Percentiles rank a stretch among this genome's conserved stretches.
Evolutionary conservation across 2,113 vertebrate species (phyloP).

Genomic region (Prinia subflava): DNA sequence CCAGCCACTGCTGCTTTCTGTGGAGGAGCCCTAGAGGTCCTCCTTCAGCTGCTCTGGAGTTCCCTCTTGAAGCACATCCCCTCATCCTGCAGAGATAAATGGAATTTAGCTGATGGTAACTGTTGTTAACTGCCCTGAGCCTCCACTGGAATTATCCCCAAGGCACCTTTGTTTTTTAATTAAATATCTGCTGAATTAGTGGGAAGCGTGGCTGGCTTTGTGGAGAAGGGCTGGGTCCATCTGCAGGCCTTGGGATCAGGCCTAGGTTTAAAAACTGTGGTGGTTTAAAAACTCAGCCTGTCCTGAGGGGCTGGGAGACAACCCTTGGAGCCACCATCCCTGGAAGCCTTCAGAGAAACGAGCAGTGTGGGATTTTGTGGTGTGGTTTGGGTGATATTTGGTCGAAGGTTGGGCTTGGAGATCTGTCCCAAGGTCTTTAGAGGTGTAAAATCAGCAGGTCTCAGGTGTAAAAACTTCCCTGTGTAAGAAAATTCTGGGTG

Average conservation of each 20-base stretch:
- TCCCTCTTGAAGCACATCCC: rapidly evolving
- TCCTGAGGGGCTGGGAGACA: not conserved
- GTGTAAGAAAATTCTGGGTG: not conserved
- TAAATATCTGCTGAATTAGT: not conserved
- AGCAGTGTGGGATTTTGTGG: not conserved
- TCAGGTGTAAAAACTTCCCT: not conserved
- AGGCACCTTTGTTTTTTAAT: not conserved
- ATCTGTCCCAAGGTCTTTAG: not conserved
- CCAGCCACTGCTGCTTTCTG: not conserved
- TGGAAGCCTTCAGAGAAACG: not conserved
- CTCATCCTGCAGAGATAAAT: not conserved
- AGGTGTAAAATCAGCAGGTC: not conserved
- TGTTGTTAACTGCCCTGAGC: not conserved
- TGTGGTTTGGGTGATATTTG: rapidly evolving
- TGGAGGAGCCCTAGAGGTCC: not conserved
- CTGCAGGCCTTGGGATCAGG: not conserved
- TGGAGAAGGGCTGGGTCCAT: not conserved
- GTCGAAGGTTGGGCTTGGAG: not conserved
- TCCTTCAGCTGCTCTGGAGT: not conserved
- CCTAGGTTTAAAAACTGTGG: not conserved
- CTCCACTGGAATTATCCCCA: not conserved
- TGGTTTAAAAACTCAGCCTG: too few species aligned
- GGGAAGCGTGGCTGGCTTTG: not conserved
- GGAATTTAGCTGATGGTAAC: not conserved
- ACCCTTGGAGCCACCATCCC: not conserved